Conservation (phyloP, 1,140 invertebrate species). For the Melipona quadrifasciata region DNA sequence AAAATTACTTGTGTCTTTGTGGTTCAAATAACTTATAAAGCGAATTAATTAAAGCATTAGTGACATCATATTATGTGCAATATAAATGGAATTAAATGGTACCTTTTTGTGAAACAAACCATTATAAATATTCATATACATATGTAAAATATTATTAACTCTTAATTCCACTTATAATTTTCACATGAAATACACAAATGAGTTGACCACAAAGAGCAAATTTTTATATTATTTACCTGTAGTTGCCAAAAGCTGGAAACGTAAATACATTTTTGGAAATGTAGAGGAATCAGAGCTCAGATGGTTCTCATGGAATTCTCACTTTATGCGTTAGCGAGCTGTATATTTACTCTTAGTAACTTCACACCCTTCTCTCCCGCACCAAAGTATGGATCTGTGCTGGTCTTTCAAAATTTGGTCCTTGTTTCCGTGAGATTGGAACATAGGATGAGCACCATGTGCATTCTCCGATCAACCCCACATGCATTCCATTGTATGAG, state of each 20-base stretch:
- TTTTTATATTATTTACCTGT: constrained; percentile 79
- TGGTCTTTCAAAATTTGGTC: constrained; percentile 75
- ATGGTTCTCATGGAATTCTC: constrained; percentile 81
- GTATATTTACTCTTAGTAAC: constrained; percentile 77
- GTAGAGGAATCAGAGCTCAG: constrained; percentile 82
- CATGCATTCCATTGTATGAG: constrained; percentile 66
- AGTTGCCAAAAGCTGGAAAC: constrained; percentile 79
- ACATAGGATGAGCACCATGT: constrained; percentile 70
- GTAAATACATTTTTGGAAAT: constrained; percentile 81
- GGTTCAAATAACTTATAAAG: constrained; percentile 77
- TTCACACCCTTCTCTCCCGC: constrained; percentile 81
- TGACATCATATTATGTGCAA: constrained; percentile 44
- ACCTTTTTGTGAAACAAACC: background rate
- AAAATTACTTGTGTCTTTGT: constrained; percentile 76
- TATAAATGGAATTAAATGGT: constrained; percentile 62
- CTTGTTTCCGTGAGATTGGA: constrained; percentile 75
- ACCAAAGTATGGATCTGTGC: constrained; percentile 82
- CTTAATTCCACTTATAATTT: constrained; percentile 69
- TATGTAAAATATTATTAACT: background rate
- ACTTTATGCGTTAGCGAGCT: constrained; percentile 77
- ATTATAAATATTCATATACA: background rate
- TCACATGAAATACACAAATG: constrained; percentile 55
- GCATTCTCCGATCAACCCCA: constrained; percentile 70
- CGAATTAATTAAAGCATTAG: constrained; percentile 64
- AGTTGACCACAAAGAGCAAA: constrained; percentile 81